Base-by-base conservation (phyloP, 2,888 invertebrate species). In the Geophilus truncorum region DNA sequence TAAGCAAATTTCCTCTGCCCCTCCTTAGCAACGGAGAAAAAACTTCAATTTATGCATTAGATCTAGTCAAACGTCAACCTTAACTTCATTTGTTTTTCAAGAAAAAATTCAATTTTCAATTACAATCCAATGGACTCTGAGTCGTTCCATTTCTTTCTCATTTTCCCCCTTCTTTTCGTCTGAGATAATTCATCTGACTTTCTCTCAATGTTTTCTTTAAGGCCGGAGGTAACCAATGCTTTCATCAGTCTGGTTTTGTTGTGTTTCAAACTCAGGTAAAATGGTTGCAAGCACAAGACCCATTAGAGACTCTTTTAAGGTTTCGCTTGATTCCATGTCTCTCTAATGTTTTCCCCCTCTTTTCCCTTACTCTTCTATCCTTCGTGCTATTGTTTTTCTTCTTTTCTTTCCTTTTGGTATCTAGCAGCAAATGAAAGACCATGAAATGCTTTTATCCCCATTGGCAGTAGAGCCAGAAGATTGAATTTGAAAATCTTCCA, bases 241-340 rank as follows among this genome's bases (percentile, higher is more conserved):
- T 62, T 62, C 21, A 62, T 62, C 62, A 62, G 62, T 15, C 62
- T 62, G n/a, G 5, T 32, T 32, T 4, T 32, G 32, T 32, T 12
- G n/a, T 45, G 62, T 62, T 25, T 62, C 62, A 62, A 62, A 62
- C 62, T 25, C 62, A 62, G 62, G 62, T 62, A 62, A 45, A 62
- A 62, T 62, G 62, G 62, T 62, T 62, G 62, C 28, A 62, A 62
- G 62, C 62, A 62, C 62, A 62, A 62, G 62, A 62, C 62, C 62
- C 62, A 62, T 62, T 62, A 62, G 62, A 62, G 62, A 62, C 62
- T 62, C 62, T 62, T 62, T 62, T 62, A 62, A 62, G 62, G 62
- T 62, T 62, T 25, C 62, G 15, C 25, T 62, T 62, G 25, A 62
- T 62, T 62, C 62, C 25, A 62, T 23, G 23, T 25, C 62, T 10